Evolutionary conservation across 2,797 vertebrate genomes (phyloP), one percentile per base, ranked within the genome.

Genomic region (Morelia viridis): DNA sequence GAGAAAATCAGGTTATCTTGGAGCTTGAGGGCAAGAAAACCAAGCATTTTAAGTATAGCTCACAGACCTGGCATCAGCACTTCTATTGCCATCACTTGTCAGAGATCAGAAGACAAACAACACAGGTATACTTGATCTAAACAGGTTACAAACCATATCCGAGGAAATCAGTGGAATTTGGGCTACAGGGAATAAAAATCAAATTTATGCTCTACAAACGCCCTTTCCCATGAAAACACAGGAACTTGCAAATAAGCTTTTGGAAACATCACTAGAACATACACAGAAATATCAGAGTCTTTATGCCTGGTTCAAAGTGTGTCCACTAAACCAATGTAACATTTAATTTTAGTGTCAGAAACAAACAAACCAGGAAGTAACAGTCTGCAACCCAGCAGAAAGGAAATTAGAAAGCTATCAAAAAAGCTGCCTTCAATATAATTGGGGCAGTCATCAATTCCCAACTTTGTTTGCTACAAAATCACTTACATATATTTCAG

Each of bases 21-120:
- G 93, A 94, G 96, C 95, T 95, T 22, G 76, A 93, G 95, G 94
- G 93, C 94, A 91, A 95, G 90, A 92, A 93, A 95, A 94, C 95
- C 85, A 94, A 91, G 96, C 94, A 86, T 92, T 96, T 94, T 92
- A 96, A 96, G 94, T 95, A 96, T 92, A 94, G 95, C 95, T 96
- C 94, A 95, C 94, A 94, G 95, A 95, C 93, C 94, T 97, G 96
- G 96, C 94, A 95, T 93, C 89, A 84, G 92, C 58, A 68, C 58
- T 95, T 95, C 90, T 93, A 71, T 94, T 94, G 94, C 95, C 95
- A 92, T 94, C 94, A 94, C 92, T 94, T 95, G 89, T 94, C 94
- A 95, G 88, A 93, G 92, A 94, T 96, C 94, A 95, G 94, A 96
- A 91, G 94, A 95, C 86, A 88, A 50, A 91, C 57, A 93, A 13